Evolutionary conservation across 2,888 invertebrate genomes (phyloP).

Genomic region (Mesorhabditis spiculigera): DNA sequence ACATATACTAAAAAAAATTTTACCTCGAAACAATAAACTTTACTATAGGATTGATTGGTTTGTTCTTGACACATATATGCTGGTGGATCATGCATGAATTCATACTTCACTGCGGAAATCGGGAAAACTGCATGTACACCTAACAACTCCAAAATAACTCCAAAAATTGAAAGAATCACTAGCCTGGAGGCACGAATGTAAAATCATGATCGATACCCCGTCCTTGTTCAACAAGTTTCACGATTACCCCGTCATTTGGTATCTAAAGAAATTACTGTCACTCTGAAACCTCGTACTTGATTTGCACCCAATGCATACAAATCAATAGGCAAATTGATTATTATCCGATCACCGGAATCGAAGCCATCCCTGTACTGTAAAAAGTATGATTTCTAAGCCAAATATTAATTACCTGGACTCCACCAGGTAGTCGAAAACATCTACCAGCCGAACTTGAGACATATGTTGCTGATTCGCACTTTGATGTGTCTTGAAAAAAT

Average conservation of each 20-base stretch:
- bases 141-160: conserved; percentile 13
- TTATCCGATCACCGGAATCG: conserved; percentile 39
- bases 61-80: conserved; percentile 39
- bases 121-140: conserved; percentile 54
- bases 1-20: background rate
- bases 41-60: conserved; percentile 35
- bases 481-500: conserved; percentile 23
- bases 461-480: conserved; percentile 18
- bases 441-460: conserved; percentile 49
- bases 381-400: background rate
- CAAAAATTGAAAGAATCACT: conserved; percentile 3
- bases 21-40: conserved; percentile 50
- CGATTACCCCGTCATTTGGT: conserved; percentile 49
- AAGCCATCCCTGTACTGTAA: conserved; percentile 41
- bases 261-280: conserved; percentile 34
- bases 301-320: conserved; percentile 31
- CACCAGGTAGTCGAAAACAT: conserved; percentile 44
- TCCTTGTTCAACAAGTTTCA: conserved; percentile 46
- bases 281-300: conserved; percentile 10
- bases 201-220: conserved; percentile 44
- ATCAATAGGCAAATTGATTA: conserved; percentile 43
- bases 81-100: conserved; percentile 54
- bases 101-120: conserved; percentile 48
- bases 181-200: conserved; percentile 43
- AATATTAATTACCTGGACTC: conserved; percentile 25